Evolutionary conservation across 2,888 invertebrate genomes (phyloP).

Genomic region (Netelia fuscicornis): DNA sequence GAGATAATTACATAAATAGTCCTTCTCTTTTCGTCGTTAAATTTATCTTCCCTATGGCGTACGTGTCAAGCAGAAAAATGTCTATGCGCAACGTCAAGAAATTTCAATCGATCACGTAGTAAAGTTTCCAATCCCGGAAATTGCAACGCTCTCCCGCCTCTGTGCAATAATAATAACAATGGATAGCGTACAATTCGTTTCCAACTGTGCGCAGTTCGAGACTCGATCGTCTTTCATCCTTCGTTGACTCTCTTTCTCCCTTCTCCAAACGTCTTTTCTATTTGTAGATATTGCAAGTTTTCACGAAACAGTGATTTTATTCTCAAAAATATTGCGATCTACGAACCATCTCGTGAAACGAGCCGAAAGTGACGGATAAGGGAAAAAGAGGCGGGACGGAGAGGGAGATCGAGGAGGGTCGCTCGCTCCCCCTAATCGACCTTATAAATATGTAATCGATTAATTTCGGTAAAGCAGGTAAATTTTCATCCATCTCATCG

Average conservation of each 20-base stretch:
- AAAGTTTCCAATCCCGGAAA: constrained; percentile 7
- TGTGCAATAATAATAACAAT: not conserved
- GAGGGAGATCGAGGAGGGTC: not conserved
- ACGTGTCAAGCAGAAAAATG: not conserved
- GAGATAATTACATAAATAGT: not conserved
- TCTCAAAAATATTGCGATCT: not conserved
- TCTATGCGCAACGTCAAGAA: not conserved
- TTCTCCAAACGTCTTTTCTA: not conserved
- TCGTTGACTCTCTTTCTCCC: not conserved
- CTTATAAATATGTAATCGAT: constrained; percentile 45
- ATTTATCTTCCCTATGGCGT: not conserved
- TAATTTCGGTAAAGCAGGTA: constrained; percentile 31
- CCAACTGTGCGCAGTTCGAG: not conserved
- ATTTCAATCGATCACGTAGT: constrained; percentile 14
- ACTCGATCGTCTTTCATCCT: not conserved
- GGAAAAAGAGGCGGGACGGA: not conserved
- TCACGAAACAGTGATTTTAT: not conserved
- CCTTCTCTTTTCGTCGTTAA: not conserved
- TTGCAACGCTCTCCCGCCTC: not conserved
- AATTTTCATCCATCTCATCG: constrained; percentile 25
- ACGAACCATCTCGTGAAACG: not conserved
- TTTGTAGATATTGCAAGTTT: constrained; percentile 12
- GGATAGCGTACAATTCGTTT: not conserved
- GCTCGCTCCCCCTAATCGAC: not conserved
- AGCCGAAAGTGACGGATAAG: not conserved